Evolutionary conservation across 2,797 vertebrate species (phyloP), one percentile per base, ranked within the genome.

Genomic region (Choloepus didactylus): DNA sequence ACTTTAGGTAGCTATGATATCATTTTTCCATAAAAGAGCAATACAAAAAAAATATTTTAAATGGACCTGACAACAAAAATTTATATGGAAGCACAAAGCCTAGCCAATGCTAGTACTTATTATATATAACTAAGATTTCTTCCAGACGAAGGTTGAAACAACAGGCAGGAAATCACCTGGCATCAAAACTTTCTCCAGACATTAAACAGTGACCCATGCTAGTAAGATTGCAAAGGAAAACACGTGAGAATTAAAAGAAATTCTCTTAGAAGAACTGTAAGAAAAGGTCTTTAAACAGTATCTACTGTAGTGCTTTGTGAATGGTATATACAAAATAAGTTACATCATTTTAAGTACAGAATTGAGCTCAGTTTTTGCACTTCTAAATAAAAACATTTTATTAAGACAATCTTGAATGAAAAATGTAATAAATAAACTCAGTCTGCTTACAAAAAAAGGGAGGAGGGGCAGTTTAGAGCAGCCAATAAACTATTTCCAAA

Each of bases 341-440:
- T 72, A 76, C 2, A 89, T 4, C 25, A 1, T 35, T 87, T 81
- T 66, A 75, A 75, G n/a, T 21, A 64, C 18, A 77, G 35, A 89
- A 91, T 51, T 69, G 29, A 84, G 27, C 9, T 86, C 51, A 85
- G 23, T 2, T 62, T 93, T 86, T 95, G 15, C 67, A 88, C 70
- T 95, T 64, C 38, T 70, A 91, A 93, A 85, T 19, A 9, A 76
- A 95, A 96, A 84, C 12, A 81, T 3, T 64, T 79, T 46, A 51
- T 12, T 90, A 73, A 87, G 64, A 59, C 35, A 83, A 70, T 76
- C 85, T 38, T 88, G n/a, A 94, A 77, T 56, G 23, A 35, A 87
- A 93, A 93, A 85, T 8, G 6, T 82, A 88, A 19, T 69, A 76
- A 3, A 41, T 41, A 41, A 41, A 83, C 4, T 72, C 23, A 62